Evolutionary conservation across 2,113 vertebrate genomes (phyloP).

Genomic region (Eublepharis macularius): DNA sequence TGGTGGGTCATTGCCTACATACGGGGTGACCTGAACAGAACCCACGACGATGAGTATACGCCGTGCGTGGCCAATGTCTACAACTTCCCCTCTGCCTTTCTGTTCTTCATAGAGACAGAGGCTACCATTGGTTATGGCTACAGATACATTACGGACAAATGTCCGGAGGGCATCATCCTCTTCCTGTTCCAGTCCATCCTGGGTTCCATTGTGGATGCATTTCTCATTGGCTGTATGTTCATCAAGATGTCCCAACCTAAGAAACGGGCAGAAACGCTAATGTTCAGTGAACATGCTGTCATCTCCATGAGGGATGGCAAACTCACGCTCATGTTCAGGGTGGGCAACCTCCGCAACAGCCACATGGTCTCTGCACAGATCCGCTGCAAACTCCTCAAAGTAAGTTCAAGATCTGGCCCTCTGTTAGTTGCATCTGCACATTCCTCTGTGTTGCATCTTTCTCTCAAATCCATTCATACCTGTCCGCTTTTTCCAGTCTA

Average conservation of each 20-base stretch:
- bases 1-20: conserved; percentile 99
- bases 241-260: conserved; percentile 99
- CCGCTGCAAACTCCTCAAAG: conserved; percentile 98
- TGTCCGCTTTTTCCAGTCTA: not conserved
- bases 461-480: not conserved
- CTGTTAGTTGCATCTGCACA: not conserved
- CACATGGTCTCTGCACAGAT: conserved; percentile 99
- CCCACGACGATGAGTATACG: conserved; percentile 93
- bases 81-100: conserved; percentile 97
- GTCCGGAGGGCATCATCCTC: conserved; percentile 97
- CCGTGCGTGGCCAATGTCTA: conserved; percentile 98
- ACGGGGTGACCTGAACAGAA: conserved; percentile 91
- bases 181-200: conserved; percentile 99
- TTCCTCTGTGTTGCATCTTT: not conserved
- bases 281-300: conserved; percentile 97
- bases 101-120: conserved; percentile 98
- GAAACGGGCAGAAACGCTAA: conserved; percentile 96
- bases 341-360: conserved; percentile 98
- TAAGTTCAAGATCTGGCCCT: conserved; percentile 71
- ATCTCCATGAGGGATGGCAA: conserved; percentile 98
- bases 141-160: conserved; percentile 98
- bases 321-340: conserved; percentile 98
- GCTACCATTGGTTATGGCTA: conserved; percentile 98
- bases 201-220: conserved; percentile 97
- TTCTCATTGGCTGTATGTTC: conserved; percentile 99